Conservation (phyloP, 2,797 vertebrate genomes). For the Oreochromis mossambicus region DNA sequence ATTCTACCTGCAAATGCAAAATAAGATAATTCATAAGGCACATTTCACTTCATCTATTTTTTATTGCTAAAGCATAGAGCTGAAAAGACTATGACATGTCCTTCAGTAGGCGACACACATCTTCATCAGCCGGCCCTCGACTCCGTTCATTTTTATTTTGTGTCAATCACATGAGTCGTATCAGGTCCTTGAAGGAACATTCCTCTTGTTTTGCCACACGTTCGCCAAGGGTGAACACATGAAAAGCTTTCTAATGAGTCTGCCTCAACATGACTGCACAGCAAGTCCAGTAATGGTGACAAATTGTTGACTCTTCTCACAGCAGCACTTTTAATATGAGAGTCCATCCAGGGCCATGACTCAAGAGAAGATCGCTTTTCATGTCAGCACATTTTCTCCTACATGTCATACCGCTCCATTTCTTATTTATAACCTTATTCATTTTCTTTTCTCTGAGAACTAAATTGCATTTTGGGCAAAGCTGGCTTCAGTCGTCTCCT, state of each 20-base stretch:
- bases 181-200: neutral
- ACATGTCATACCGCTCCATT: constrained; percentile 32
- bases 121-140: neutral
- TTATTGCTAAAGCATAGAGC: neutral
- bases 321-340: constrained; percentile 78
- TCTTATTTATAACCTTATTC: constrained; percentile 38
- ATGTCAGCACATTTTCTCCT: constrained; percentile 54
- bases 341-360: constrained; percentile 72
- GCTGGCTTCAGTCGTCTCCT: neutral
- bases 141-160: neutral
- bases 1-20: neutral
- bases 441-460: constrained; percentile 12
- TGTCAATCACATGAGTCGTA: neutral
- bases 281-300: constrained; percentile 83
- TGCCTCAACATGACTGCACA: constrained; percentile 76
- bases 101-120: neutral
- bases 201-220: constrained; percentile 3
- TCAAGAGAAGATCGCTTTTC: constrained; percentile 76
- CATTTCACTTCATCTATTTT: neutral
- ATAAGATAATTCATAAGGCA: neutral
- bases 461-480: constrained; percentile 37
- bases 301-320: constrained; percentile 83
- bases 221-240: constrained; percentile 66
- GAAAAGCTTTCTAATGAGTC: constrained; percentile 81
- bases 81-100: neutral